A percentile compares a stretch with the other conserved stretches of the same genome.
Evolutionary conservation across 2,797 vertebrate genomes (phyloP).

Genomic region (Sitta carolinensis): DNA sequence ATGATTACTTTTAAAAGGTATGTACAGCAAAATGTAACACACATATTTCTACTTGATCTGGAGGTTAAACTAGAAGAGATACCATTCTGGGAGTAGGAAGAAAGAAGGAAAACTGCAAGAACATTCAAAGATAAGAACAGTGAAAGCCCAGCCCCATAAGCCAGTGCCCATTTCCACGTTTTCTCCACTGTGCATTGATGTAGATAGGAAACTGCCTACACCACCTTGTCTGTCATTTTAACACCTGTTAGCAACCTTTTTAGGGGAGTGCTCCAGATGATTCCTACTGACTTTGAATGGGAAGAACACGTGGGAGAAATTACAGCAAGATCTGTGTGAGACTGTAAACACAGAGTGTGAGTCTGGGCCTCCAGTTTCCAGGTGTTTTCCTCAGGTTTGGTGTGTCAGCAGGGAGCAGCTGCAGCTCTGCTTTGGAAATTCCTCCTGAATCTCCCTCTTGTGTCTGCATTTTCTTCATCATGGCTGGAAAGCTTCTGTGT

Average conservation of each 20-base stretch:
- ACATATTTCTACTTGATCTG: not conserved
- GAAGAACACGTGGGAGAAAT: not conserved
- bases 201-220: not conserved
- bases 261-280: not conserved
- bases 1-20: not conserved
- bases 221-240: not conserved
- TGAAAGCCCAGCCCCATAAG: not conserved
- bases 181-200: constrained; percentile 4
- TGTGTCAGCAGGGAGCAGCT: not conserved
- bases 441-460: not conserved
- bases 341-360: not conserved
- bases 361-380: not conserved
- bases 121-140: not conserved
- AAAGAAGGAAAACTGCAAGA: constrained; percentile 5
- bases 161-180: not conserved
- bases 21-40: not conserved
- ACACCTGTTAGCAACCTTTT: not conserved
- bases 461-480: not conserved
- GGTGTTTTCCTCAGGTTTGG: not conserved
- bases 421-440: not conserved
- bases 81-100: not conserved
- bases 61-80: not conserved
- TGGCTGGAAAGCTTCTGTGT: not conserved
- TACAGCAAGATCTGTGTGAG: not conserved
- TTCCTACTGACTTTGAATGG: not conserved